Base-by-base conservation (phyloP, 2,888 invertebrate species). In the Carpatolechia fugitivella region DNA sequence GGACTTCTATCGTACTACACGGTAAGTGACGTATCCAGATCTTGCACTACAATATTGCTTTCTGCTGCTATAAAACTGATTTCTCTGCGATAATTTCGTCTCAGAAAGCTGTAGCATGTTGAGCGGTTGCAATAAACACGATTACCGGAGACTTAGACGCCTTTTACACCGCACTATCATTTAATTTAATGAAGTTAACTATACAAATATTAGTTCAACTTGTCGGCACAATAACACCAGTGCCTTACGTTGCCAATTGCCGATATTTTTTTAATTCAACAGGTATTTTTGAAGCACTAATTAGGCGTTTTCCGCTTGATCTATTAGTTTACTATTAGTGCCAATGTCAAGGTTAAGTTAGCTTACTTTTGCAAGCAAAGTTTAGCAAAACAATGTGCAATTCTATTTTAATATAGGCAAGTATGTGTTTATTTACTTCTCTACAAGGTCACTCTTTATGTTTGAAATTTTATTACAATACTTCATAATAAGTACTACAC, bases 1-100 rank as follows among this genome's bases (percentile, higher is more conserved):
- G 99, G 98, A 52, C 92, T 99, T 60, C 92, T 99, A 57, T 97
- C 98, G 6, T 99, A 99, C 88, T 99, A 98, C 81, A 99, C 99
- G 84, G 98, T 98, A 91, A 93, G 96, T 92, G 88, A 85, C 88
- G 80, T 86, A 78, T 72, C n/a, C n/a, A n/a, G n/a, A n/a, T n/a
- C 58, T 53, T 35, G 46, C 44, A 59, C 58, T 61, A 60, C 58
- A 52, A 55, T 55, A n/a, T 41, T 18, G 4, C 10, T 1, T 18
- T n/a, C 33, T 3, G 11, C 20, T 44, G 24, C 1, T 29, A 57
- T 62, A 61, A 54, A 54, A 55, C 24, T 11, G 55, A 60, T 61
- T 57, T 59, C 24, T 47, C 18, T 13, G 13, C 14, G 7, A 4
- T n/a, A 24, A 57, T 54, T 41, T 51, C 30, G 33, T 51, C 31